Evolutionary conservation across 2,797 vertebrate genomes (phyloP).

Genomic region (Eremophila alpestris): DNA sequence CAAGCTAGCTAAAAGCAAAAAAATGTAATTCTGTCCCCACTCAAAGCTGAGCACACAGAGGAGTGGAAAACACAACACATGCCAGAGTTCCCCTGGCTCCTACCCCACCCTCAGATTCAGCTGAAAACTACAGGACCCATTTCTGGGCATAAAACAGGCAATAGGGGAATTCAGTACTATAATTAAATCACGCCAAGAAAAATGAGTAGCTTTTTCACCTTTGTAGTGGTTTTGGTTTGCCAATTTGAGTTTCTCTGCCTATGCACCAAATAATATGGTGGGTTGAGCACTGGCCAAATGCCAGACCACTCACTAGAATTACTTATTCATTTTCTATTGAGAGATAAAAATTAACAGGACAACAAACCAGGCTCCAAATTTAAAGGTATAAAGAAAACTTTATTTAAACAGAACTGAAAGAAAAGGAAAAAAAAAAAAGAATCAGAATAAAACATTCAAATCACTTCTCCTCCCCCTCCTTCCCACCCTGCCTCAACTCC

Average conservation of each 20-base stretch:
- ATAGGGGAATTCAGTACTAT: not conserved
- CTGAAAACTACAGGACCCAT: no score
- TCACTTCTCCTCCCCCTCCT: not conserved
- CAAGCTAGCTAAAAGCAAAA: not conserved
- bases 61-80: not conserved
- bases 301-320: not conserved
- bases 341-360: not conserved
- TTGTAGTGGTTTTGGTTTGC: not conserved
- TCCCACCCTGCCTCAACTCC: no score
- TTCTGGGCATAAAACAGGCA: not conserved
- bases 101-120: fast-evolving
- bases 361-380: not conserved
- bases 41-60: fast-evolving
- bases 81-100: fast-evolving
- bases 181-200: not conserved
- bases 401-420: not conserved
- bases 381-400: not conserved
- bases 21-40: not conserved
- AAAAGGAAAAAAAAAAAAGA: not conserved
- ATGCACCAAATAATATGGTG: not conserved
- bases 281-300: not conserved
- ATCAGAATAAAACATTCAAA: not conserved
- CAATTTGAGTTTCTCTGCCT: not conserved
- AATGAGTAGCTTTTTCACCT: not conserved
- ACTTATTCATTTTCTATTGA: not conserved